A percentile compares a stretch with the other conserved stretches of the same genome.
Conservation (phyloP, 2,113 vertebrate genomes). For the Fregata magnificens region DNA sequence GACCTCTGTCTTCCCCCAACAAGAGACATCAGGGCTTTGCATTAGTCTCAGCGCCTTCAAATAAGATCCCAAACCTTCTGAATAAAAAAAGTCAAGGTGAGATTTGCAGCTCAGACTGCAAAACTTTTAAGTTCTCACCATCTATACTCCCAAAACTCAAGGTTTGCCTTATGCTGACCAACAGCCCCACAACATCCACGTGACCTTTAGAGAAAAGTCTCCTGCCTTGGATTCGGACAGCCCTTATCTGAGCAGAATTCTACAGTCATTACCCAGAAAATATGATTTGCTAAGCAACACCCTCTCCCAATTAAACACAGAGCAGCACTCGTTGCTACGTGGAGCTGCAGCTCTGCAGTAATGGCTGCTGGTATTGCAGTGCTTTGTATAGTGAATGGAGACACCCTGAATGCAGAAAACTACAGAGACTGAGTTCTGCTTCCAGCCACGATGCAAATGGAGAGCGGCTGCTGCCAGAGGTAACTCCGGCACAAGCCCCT, state of each 20-base stretch:
- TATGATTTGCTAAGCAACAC: not conserved
- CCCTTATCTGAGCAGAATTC: not conserved
- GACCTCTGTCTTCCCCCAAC: not conserved
- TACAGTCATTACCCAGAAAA: not conserved
- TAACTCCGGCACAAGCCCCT: not conserved
- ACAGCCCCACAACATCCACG: not conserved
- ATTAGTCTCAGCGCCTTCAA: not conserved
- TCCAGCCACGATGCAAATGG: accelerated
- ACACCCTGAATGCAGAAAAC: not conserved
- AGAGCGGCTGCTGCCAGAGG: not conserved
- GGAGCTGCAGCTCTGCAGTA: not conserved
- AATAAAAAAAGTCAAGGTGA: not conserved
- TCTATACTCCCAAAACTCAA: not conserved
- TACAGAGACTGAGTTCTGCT: not conserved
- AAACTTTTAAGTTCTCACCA: not conserved
- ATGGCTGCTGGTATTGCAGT: not conserved
- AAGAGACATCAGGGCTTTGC: not conserved
- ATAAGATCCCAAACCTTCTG: not conserved
- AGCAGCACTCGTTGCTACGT: not conserved
- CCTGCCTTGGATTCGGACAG: not conserved
- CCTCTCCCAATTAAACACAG: not conserved
- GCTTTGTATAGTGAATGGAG: not conserved
- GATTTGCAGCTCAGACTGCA: not conserved
- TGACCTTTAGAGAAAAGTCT: not conserved
- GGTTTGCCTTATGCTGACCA: not conserved